phyloP scores from a whole-genome alignment of 2,797 vertebrate species.

The Nasua narica region DNA sequence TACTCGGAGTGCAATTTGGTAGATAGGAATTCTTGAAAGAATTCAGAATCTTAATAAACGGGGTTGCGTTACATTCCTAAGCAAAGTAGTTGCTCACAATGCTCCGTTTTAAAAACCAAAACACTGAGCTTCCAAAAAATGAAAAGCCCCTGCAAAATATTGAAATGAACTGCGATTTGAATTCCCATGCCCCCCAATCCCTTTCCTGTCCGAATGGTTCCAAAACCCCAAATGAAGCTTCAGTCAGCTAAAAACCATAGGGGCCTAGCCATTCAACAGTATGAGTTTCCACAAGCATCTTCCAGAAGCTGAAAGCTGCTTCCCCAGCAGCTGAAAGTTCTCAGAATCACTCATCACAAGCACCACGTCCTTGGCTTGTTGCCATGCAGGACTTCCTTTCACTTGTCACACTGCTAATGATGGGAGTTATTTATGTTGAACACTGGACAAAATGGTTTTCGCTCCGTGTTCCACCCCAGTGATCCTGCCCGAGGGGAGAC shows the following conservation, averaged over 20 bases:
- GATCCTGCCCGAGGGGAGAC: constrained; percentile 64
- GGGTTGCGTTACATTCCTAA: background rate
- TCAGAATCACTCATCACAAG: background rate
- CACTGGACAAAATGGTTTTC: constrained; percentile 62
- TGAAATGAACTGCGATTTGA: background rate
- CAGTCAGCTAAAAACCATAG: background rate
- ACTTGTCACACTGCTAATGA: constrained; percentile 43
- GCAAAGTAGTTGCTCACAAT: background rate
- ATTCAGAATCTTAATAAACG: background rate
- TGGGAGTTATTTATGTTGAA: constrained; percentile 52
- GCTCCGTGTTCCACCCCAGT: constrained; percentile 1
- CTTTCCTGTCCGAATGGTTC: background rate
- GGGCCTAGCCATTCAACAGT: background rate
- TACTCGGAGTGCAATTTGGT: background rate
- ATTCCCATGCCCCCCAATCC: background rate
- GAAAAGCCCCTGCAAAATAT: background rate
- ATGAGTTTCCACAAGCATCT: background rate
- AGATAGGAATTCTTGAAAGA: background rate
- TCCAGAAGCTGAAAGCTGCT: background rate
- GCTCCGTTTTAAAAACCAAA: background rate
- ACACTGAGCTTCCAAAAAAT: background rate
- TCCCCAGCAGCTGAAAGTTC: background rate
- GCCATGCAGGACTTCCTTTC: background rate
- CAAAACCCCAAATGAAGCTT: background rate
- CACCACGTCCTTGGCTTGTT: background rate